Evolutionary conservation across 2,888 invertebrate species (phyloP), one percentile per base, ranked within the genome.

Genomic region (Maniola hyperantus): DNA sequence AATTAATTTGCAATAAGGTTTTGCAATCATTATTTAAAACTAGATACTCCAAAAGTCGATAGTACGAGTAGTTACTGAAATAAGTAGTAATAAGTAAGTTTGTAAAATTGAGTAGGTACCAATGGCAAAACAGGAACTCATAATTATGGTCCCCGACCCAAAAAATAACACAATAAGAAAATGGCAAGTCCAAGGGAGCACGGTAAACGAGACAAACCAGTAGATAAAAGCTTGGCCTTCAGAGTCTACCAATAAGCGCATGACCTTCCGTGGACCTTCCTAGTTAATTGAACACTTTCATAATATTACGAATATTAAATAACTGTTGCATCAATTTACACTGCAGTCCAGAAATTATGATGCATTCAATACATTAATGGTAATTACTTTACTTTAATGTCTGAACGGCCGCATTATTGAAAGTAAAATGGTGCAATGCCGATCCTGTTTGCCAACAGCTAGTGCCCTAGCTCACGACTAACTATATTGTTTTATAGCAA

Each of bases 341-440:
- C 0, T 15, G 13, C 20, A 51, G 46, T 1, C 11, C 33, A 59
- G 46, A 59, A 46, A 20, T 46, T 11, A 34, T 46, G 15, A 44
- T 46, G n/a, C 33, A 48, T 48, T 48, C 15, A 46, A 18, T 48
- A 65, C 46, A 55, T 60, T 70, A 54, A 63, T 63, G 46, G 55
- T 59, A 59, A 65, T 63, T 65, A 61, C 6, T 46, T 46, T 58
- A 58, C 61, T 67, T 64, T 26, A 67, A 66, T 42, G 59, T 20
- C 62, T 55, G 58, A 59, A 54, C 63, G 54, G 50, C 65, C 60
- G 67, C 65, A 67, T 67, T 68, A 65, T 65, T 64, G 66, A 55
- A 64, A 61, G 62, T 65, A 48, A 65, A 65, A 60, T 67, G 55
- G 55, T 61, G 65, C 44, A 68, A 70, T 18, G 60, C 58, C 39